Evolutionary conservation across 2,113 vertebrate genomes (phyloP), one percentile per base, ranked within the genome.

Genomic region (Ginglymostoma cirratum): DNA sequence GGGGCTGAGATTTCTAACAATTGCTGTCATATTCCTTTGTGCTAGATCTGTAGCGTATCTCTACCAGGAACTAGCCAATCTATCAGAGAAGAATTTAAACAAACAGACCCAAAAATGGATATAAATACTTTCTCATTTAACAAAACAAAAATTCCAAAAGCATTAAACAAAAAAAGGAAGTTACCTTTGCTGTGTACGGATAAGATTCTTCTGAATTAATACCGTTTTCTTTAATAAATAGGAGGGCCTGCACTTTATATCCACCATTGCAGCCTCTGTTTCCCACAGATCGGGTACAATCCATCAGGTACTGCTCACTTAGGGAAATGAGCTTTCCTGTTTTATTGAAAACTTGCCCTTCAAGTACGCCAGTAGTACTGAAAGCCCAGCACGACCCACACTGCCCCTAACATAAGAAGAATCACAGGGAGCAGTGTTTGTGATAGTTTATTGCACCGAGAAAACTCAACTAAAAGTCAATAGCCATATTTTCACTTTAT

Each of bases 341-440:
- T 95, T 55, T 97, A 96, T 98, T 98, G 96, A 96, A 98, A 27
- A 98, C 89, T 95, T 98, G 98, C 52, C 97, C 98, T 96, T 98
- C 98, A 0, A 98, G 97, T 8, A 98, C 98, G 67, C 98, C 98
- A 0, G 98, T 98, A 65, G 98, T 98, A 97, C 98, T 98, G 96
- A 98, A 98, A 34, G 98, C 98, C 98, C 98, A 98, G 96, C 98
- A 98, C 0, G 98, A 98, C 66, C 98, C 98, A 96, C 98, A 98
- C 96, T 97, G 98, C 48, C 98, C 97, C 98, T 98, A 96, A 15
- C 30, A 72, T 45, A 95, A 52, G 42, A 30, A 52, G 23, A 72
- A 48, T 27, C 23, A 70, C 7, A 69, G 27, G 24, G 93, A 42
- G 34, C 48, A 52, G 72, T 17, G 17, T 34, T 72, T 72, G 45